phyloP scores from a whole-genome alignment of 1,140 invertebrate species.

The Cephus cinctus region DNA sequence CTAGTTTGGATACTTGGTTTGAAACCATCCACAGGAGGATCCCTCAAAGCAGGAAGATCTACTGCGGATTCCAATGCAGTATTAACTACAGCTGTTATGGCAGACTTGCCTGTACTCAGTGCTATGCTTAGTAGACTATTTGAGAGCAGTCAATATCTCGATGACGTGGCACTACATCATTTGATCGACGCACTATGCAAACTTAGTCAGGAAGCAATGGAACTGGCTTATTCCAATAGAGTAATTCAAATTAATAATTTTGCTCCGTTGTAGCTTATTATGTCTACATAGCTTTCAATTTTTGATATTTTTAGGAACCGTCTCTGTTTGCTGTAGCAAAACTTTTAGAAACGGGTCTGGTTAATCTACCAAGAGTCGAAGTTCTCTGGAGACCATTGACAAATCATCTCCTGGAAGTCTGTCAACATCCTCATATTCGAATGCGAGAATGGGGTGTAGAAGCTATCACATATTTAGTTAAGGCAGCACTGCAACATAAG shows the following conservation, averaged over 20 bases:
- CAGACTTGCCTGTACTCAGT: conserved; percentile 89
- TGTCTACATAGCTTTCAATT: conserved; percentile 6
- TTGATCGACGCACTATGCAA: conserved; percentile 96
- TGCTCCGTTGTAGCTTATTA: conserved; percentile 4
- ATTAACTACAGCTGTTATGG: conserved; percentile 93
- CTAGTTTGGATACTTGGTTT: conserved; percentile 97
- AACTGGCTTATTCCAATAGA: conserved; percentile 91
- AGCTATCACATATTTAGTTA: conserved; percentile 92
- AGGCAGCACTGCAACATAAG: conserved; percentile 86
- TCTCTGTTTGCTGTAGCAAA: conserved; percentile 97
- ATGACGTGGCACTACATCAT: conserved; percentile 94
- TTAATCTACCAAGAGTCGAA: conserved; percentile 91
- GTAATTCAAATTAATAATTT: conserved; percentile 52
- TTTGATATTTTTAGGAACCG: conserved; percentile 71
- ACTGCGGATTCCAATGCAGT: conserved; percentile 84
- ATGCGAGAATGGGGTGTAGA: conserved; percentile 98
- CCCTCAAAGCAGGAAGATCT: conserved; percentile 76
- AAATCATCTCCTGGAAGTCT: conserved; percentile 93
- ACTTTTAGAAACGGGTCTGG: conserved; percentile 91
- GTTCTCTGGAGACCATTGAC: conserved; percentile 96
- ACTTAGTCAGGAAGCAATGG: conserved; percentile 95
- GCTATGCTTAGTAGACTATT: conserved; percentile 92
- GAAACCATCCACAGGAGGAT: conserved; percentile 90
- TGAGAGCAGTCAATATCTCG: conserved; percentile 90
- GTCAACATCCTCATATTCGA: conserved; percentile 90